Evolutionary conservation across 2,113 vertebrate genomes (phyloP).

Genomic region (Megaleporinus macrocephalus): DNA sequence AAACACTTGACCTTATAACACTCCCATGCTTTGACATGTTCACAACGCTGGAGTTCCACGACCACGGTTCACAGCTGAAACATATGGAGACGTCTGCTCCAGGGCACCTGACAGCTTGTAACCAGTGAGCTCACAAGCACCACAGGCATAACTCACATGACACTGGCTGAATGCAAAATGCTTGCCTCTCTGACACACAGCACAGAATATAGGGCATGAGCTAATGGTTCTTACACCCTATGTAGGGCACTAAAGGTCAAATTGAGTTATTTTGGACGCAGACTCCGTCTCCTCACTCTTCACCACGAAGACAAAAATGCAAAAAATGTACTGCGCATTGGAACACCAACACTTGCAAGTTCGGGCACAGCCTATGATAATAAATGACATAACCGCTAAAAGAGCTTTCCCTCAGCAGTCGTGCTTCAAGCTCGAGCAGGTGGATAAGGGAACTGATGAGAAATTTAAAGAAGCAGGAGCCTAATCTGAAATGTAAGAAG

Average conservation of each 20-base stretch:
- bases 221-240: background rate
- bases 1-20: background rate
- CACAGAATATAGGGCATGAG: background rate
- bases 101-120: conserved; percentile 71
- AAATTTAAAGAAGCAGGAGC: background rate
- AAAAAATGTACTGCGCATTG: conserved; percentile 51
- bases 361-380: conserved; percentile 58
- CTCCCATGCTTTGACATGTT: background rate
- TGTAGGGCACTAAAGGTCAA: background rate
- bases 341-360: conserved; percentile 61
- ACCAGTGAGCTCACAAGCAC: conserved; percentile 68
- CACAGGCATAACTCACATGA: conserved; percentile 67
- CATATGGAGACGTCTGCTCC: conserved; percentile 53
- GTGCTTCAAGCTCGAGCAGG: conserved; percentile 19
- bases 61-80: background rate
- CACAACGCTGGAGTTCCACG: background rate
- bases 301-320: conserved; percentile 59
- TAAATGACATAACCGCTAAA: conserved; percentile 19
- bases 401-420: background rate
- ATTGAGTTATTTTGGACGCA: background rate
- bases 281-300: conserved; percentile 57
- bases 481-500: conserved; percentile 7
- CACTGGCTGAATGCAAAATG: conserved; percentile 43
- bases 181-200: background rate
- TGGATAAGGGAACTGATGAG: conserved; percentile 6